A percentile compares a stretch with the other conserved stretches of the same genome.
phyloP scores from a whole-genome alignment of 2,113 vertebrate species.

The Petromus typicus region DNA sequence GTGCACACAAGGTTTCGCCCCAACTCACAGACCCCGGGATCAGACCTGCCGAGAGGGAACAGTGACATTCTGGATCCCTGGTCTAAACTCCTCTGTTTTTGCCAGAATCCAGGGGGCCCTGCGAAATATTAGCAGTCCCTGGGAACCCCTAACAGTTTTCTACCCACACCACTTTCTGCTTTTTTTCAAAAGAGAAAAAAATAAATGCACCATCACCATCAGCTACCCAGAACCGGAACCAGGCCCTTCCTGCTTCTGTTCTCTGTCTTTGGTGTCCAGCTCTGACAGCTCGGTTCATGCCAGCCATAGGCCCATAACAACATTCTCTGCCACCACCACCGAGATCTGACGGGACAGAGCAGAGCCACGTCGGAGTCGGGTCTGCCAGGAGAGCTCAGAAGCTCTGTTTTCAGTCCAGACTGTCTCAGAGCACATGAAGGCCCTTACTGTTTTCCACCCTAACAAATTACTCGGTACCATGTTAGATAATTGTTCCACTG shows the following conservation, averaged over 20 bases:
- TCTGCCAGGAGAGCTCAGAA: slow-evolving; percentile 56
- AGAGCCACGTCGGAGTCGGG: background rate
- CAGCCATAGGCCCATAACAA: accelerated
- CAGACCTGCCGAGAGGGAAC: background rate
- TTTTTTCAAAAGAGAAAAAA: slow-evolving; percentile 72
- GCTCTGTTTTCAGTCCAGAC: slow-evolving; percentile 54
- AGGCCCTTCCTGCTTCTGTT: background rate
- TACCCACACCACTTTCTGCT: slow-evolving; percentile 21
- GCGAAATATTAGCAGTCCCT: slow-evolving; percentile 47
- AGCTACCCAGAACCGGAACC: slow-evolving; percentile 74
- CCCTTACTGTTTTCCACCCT: slow-evolving; percentile 48
- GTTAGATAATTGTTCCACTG: slow-evolving; percentile 55
- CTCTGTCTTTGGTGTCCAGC: background rate
- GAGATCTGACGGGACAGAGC: background rate
- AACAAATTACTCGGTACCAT: slow-evolving; percentile 42
- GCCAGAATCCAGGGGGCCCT: background rate
- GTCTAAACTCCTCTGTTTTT: slow-evolving; percentile 57
- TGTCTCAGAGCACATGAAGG: slow-evolving; percentile 39
- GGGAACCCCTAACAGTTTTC: slow-evolving; percentile 64
- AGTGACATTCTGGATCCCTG: background rate
- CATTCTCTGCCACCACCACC: background rate
- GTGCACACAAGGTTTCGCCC: background rate
- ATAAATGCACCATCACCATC: slow-evolving; percentile 57
- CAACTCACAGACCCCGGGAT: background rate
- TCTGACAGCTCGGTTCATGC: background rate